These are phyloP conservation scores for Oryctolagus cuniculus DNA, from an alignment of 2,113 vertebrate species.

Conservation along the genomic window mOryCun1.1 NC_091436.1:92180501-92181000, in stretches of 20 bases:
- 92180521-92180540: neutral
- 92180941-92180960: neutral
- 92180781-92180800: conserved; percentile 43
- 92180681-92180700: neutral
- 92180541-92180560: neutral
- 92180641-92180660: neutral
- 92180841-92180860: neutral
- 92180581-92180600: neutral
- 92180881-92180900: neutral
- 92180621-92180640: neutral
- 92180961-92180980: neutral
- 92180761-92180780: neutral
- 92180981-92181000: neutral
- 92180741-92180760: conserved; percentile 29
- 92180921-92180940: neutral
- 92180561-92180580: neutral
- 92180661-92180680: neutral
- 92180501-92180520: neutral
- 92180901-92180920: neutral
- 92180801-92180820: neutral
- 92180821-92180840: neutral
- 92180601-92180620: neutral
- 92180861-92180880: neutral
- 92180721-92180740: neutral
- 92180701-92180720: neutral